Percentiles rank a stretch among this genome's conserved stretches.
These are phyloP conservation scores for human (Homo sapiens) DNA, from an alignment of 2,113 vertebrate genomes.

Conservation along the genomic window GRCh38 chr6:65341001-65341500, in stretches of 20 bases:
- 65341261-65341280: background rate
- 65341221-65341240: background rate
- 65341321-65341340: background rate
- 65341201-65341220: background rate
- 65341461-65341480: constrained; percentile 31
- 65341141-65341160: background rate
- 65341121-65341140: background rate
- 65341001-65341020: background rate
- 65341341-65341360: background rate
- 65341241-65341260: background rate
- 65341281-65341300: background rate
- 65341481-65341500: constrained; percentile 26
- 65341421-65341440: constrained; percentile 36
- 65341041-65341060: background rate
- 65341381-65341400: background rate
- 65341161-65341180: background rate
- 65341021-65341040: background rate
- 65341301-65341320: background rate
- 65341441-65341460: background rate
- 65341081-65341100: background rate
- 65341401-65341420: constrained; percentile 36
- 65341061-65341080: background rate
- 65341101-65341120: background rate
- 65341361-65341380: background rate
- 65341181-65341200: background rate